These are phyloP conservation scores for Bemisia tabaci DNA, from an alignment of 1,140 invertebrate species.

Conservation along the genomic window DNA sequence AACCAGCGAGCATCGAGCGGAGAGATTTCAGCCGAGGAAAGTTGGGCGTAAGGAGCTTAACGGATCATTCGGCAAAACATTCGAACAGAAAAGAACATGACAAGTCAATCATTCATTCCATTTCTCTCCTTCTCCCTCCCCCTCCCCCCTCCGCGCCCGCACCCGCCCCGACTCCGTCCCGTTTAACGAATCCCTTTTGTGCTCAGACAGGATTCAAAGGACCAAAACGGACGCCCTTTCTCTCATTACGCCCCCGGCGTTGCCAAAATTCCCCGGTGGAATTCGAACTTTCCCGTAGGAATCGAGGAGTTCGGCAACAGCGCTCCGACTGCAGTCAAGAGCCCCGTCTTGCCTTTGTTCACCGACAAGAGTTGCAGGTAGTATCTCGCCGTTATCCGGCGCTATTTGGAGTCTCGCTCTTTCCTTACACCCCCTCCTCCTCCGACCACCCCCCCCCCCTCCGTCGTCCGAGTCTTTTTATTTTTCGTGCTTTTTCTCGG, in stretches of 20 bases:
- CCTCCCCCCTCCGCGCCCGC: not conserved
- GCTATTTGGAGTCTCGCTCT: not conserved
- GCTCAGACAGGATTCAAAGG: not conserved
- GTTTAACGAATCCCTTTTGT: not conserved
- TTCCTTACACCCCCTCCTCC: not conserved
- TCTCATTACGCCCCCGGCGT: not conserved
- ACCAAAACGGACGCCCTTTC: not conserved
- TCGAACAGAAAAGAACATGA: not conserved
- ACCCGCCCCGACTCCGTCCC: not conserved
- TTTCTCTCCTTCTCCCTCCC: not conserved
- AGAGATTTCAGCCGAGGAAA: no score
- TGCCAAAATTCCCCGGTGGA: no score
- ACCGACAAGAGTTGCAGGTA: not conserved
- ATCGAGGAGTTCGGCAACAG: no score
- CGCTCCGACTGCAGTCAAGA: not conserved
- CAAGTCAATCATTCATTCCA: not conserved
- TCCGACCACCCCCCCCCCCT: not conserved
- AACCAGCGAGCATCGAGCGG: no score
- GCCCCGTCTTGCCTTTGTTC: not conserved
- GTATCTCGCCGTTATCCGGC: not conserved
- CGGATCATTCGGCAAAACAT: not conserved
- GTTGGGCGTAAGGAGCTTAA: not conserved
- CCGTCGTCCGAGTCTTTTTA: not conserved
- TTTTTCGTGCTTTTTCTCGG: no score
- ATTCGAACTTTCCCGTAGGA: no score